These are phyloP conservation scores for Rhinatrema bivittatum DNA, from an alignment of 2,797 vertebrate species.

Conservation along the genomic window DNA sequence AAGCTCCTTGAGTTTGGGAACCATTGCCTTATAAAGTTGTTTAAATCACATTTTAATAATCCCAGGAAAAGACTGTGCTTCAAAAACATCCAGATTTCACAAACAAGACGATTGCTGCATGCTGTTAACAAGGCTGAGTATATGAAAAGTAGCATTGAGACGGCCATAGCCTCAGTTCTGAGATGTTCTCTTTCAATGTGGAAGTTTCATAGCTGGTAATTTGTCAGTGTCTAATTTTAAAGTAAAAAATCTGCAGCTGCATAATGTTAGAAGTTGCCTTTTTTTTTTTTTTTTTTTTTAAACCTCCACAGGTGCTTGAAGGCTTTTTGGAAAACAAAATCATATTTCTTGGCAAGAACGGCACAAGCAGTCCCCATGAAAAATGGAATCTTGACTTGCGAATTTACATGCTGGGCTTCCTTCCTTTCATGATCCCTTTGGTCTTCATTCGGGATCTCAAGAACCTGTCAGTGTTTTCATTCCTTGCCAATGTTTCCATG, in stretches of 20 bases:
- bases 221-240: no score
- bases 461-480: constrained; percentile 64
- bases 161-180: no score
- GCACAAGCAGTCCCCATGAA: constrained; percentile 13
- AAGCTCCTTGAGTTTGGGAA: no score
- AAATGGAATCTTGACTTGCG: constrained; percentile 57
- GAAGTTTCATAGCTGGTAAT: no score
- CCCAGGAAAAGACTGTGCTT: no score
- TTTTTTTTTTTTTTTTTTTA: neutral
- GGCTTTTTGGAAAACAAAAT: constrained; percentile 48
- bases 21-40: no score
- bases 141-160: no score
- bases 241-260: neutral
- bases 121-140: no score
- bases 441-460: constrained; percentile 75
- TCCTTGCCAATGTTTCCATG: constrained; percentile 75
- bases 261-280: neutral
- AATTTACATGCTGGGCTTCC: constrained; percentile 73
- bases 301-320: constrained; percentile 63
- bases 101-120: no score
- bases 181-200: no score
- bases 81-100: no score
- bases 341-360: constrained; percentile 24
- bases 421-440: constrained; percentile 69
- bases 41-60: no score